Evolutionary conservation across 1,140 invertebrate genomes (phyloP).

Genomic region (Pinna nobilis): DNA sequence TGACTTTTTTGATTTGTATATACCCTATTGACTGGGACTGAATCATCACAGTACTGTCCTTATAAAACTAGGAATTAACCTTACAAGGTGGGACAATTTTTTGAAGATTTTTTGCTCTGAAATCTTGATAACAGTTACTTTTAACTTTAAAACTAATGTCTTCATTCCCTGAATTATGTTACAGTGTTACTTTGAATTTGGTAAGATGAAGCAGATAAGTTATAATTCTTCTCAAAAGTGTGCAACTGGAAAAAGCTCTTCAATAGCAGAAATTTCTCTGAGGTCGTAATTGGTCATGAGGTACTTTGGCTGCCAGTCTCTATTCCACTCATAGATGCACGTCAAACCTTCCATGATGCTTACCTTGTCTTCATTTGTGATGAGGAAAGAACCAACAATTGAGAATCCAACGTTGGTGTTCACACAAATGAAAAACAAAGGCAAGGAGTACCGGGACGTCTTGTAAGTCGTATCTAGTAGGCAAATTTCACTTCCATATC

Average conservation of each 20-base stretch:
- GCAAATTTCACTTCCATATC: constrained; percentile 24
- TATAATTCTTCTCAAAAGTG: background rate
- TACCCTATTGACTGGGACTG: no score
- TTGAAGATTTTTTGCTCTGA: no score
- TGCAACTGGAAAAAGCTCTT: constrained; percentile 20
- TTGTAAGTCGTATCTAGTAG: constrained; percentile 22
- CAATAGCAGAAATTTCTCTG: constrained; percentile 28
- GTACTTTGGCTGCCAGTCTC: background rate
- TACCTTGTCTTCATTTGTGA: background rate
- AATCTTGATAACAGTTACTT: background rate
- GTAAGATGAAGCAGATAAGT: background rate
- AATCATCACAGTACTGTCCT: no score
- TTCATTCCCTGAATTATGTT: no score
- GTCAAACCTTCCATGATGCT: background rate
- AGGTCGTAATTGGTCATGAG: constrained; percentile 30
- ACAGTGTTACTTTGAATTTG: background rate
- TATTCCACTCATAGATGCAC: constrained; percentile 3
- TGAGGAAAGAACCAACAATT: constrained; percentile 12
- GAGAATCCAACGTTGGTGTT: constrained; percentile 2
- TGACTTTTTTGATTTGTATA: no score
- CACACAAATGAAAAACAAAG: constrained; percentile 14
- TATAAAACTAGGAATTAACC: no score
- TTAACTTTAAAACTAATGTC: background rate
- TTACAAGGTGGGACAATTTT: no score
- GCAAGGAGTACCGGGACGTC: background rate